Evolutionary conservation across 2,888 invertebrate species (phyloP), one percentile per base, ranked within the genome.

Genomic region (Drosophila pseudotalamancana): DNA sequence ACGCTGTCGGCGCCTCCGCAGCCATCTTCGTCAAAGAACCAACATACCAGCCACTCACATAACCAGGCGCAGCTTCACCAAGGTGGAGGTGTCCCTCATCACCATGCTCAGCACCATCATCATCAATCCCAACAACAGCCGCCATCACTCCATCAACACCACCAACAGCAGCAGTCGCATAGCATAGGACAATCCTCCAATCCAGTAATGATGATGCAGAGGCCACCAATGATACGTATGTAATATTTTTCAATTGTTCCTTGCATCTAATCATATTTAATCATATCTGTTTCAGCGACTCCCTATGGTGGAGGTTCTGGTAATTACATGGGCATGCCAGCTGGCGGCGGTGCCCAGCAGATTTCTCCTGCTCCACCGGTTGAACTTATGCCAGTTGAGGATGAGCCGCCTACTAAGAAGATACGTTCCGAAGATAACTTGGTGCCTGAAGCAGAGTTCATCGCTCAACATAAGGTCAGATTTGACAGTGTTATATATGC

Each of bases 391-490:
- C 90, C 92, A 50, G 80, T 93, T 68, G 96, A 96, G 16, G 98
- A 98, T 60, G 97, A 97, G 82, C 97, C 98, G 1, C 94, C 96
- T 0, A 93, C 95, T 60, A 99, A 99, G 92, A 96, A 97, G 89
- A 92, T 96, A 64, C 94, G 98, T 68, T 97, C 97, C 0, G 99
- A 99, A 91, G 99, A 99, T 88, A 95, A 96, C 42, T 93, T 99
- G 6, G 95, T 99, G 73, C 96, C 98, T 0, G 99, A 99, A 92
- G 93, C 94, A 54, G 94, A 95, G 49, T 98, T 97, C 92, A 92
- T 96, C 68, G 92, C 94, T 9, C 92, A 94, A 80, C 94, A 95
- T 89, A 94, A 94, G 89, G 94, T 72, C 0, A 45, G 50, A 18
- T 18, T 11, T 4, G 16, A 6, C 0, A 23, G n/a, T n/a, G n/a